Evolutionary conservation across 2,797 vertebrate genomes (phyloP), one percentile per base, ranked within the genome.

Genomic region (Pygocentrus nattereri): DNA sequence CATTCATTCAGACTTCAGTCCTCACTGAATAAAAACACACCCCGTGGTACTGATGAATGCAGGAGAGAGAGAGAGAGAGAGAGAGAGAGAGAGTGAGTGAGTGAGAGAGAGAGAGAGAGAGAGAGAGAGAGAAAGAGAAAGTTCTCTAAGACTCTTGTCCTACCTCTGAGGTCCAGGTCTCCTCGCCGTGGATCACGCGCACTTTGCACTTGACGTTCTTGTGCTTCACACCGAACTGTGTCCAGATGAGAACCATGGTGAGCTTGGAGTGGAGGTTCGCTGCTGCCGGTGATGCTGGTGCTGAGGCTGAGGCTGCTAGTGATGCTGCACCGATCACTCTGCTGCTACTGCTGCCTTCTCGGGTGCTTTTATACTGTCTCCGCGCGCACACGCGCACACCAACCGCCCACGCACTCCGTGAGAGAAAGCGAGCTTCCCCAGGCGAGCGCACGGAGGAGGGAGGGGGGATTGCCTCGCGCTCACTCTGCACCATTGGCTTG

Each of bases 161-260:
- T 79, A 95, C 94, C 85, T 91, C 92, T 65, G 94, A 94, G 1
- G 92, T 88, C 0, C 91, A 93, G 91, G 90, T 93, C 89, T 95
- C 94, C 0, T 94, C 93, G 23, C 93, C 87, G 91, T 95, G 94
- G 91, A 95, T 93, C 0, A 93, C 93, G 18, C 93, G 90, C 82
- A 94, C 93, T 90, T 95, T 95, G 88, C 94, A 94, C 89, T 93
- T 94, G 70, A 95, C 94, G 79, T 94, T 95, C 90, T 94, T 95
- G 88, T 93, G 88, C 87, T 95, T 95, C 21, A 95, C 86, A 70
- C 94, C 94, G 78, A 95, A 95, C 90, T 95, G 94, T 1, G 94
- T 95, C 94, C 94, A 95, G 89, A 95, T 95, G 56, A 95, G 93
- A 92, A 95, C 94, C 94, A 95, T 95, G 91, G 30, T 80, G 71